Evolutionary conservation across 37 sponge, comb jelly and placozoan species (phyloP), one percentile per base, ranked within the genome.

Genomic region (Hormiphora californensis): DNA sequence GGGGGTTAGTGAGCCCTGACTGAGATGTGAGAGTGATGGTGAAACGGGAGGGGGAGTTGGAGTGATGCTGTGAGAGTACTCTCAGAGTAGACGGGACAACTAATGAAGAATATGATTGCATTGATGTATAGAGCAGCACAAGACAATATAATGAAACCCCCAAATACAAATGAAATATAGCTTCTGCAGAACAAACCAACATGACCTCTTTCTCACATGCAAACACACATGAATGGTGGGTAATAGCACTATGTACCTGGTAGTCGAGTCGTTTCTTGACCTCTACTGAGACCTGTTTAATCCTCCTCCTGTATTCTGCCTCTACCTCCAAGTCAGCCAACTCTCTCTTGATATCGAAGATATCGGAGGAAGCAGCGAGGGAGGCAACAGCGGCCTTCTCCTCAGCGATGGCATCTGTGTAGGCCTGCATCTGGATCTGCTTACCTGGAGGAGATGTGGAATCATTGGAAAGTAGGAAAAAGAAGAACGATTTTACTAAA

Each of bases 211-310:
- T 12, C 51, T 12, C 51, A 12, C 59, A 12, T 57, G 59, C 19
- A 22, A 57, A 57, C 59, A 57, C 59, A 57, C 51, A 12, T 57
- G 59, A 57, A n/a, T n/a, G n/a, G n/a, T n/a, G n/a, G 28, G 59
- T 57, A 22, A 57, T n/a, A n/a, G n/a, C n/a, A n/a, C n/a, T n/a
- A n/a, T n/a, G n/a, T n/a, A n/a, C n/a, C n/a, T n/a, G 21, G 11
- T 73, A 73, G 81, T 73, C 81, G 11, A 73, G 44, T 11, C 81
- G 81, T 17, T 73, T 73, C 81, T 73, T 73, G 35, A 73, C 81
- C 44, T 73, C 81, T 19, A 46, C 43, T 43, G 40, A 46, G n/a
- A 73, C 81, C 8, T 33, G 35, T 36, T 73, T 73, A 11, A 73
- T 33, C 12, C 81, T 21, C 3, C 81, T n/a, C 38, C 81, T 73